phyloP scores from a whole-genome alignment of 2,888 invertebrate genomes.

The Morinoia aosen region DNA sequence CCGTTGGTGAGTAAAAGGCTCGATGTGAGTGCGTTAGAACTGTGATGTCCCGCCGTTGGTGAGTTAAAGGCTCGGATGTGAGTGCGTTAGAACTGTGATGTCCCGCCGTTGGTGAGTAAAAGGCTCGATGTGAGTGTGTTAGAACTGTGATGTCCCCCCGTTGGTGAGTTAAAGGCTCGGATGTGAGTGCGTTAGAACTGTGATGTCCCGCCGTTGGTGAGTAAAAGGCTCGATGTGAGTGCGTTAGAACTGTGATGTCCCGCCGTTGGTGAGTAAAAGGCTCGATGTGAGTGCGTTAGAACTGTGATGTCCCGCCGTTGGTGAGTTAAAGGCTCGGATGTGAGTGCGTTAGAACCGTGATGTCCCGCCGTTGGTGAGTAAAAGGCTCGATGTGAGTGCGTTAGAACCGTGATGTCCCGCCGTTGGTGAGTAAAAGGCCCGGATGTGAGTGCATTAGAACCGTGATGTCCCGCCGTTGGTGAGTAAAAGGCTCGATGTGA shows the following conservation, averaged over 20 bases:
- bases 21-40: background rate
- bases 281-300: too few species aligned
- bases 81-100: background rate
- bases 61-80: background rate
- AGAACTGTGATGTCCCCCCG: background rate
- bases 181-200: too few species aligned
- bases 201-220: background rate
- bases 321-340: background rate
- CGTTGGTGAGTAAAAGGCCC: background rate
- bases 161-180: slow-evolving; percentile 10
- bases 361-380: background rate
- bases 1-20: background rate
- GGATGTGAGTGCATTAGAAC: background rate
- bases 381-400: background rate
- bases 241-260: background rate
- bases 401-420: background rate
- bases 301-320: background rate
- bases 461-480: background rate
- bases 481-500: background rate
- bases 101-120: background rate
- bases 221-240: too few species aligned
- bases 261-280: background rate
- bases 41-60: background rate
- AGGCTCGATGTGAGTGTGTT: background rate
- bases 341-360: too few species aligned